These are phyloP conservation scores for Amblyopsis rosae DNA, from an alignment of 2,113 vertebrate genomes.

Conservation along the genomic window DNA sequence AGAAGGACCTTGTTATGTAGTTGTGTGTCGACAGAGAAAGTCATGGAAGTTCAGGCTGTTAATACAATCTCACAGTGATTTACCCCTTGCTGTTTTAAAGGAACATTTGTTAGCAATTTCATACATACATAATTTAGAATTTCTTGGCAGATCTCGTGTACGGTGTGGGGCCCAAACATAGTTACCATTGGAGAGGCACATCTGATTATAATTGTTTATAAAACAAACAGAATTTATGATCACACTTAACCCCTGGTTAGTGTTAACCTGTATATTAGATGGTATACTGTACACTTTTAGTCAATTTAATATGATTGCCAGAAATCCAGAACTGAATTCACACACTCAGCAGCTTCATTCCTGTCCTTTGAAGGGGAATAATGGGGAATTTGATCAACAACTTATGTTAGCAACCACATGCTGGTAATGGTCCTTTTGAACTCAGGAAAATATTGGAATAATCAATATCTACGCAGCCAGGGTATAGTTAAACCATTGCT, in stretches of 20 bases:
- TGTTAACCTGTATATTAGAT: conserved; percentile 3
- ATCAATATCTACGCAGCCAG: conserved; percentile 5
- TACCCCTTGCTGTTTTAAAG: conserved; percentile 28
- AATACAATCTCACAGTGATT: conserved; percentile 15
- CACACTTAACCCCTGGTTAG: conserved; percentile 38
- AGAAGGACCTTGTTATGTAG: conserved; percentile 26
- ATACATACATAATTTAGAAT: conserved; percentile 48
- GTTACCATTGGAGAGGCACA: conserved; percentile 27
- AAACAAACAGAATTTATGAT: conserved; percentile 50
- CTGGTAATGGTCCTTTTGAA: conserved; percentile 25
- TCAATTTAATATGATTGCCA: background rate
- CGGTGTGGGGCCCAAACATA: conserved; percentile 34
- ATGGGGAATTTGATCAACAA: background rate
- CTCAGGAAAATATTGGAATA: conserved; percentile 20
- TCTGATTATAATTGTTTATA: conserved; percentile 62
- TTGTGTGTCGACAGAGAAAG: background rate
- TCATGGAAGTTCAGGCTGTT: conserved; percentile 27
- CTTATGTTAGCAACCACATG: conserved; percentile 14
- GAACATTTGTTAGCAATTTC: conserved; percentile 63
- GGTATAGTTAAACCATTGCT: conserved; percentile 3
- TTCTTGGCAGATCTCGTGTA: conserved; percentile 37
- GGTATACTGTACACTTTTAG: conserved; percentile 1
- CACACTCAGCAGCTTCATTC: background rate
- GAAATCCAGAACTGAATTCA: background rate
- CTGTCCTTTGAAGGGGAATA: conserved; percentile 9